phyloP scores from a whole-genome alignment of 1,140 invertebrate genomes.

The Venustaconcha ellipsiformis region DNA sequence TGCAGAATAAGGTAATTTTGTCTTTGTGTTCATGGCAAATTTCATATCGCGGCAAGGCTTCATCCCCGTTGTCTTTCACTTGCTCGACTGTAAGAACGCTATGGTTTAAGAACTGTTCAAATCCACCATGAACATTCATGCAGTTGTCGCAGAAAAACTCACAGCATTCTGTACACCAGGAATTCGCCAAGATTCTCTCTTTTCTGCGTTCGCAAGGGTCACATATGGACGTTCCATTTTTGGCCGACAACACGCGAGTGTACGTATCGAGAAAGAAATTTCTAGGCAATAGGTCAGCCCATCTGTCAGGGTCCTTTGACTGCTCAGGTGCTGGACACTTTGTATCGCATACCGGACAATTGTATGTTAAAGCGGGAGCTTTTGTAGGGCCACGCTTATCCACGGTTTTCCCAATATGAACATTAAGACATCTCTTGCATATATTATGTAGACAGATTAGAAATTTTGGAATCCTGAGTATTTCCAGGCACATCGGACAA shows the following conservation, averaged over 20 bases:
- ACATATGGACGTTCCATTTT: constrained; percentile 20
- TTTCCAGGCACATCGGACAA: constrained; percentile 21
- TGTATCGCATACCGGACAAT: constrained; percentile 21
- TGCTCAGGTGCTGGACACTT: constrained; percentile 9
- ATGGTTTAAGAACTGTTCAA: constrained; percentile 26
- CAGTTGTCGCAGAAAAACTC: constrained; percentile 29
- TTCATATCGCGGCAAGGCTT: constrained; percentile 22
- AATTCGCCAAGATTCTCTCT: constrained; percentile 20
- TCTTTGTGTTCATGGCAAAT: constrained; percentile 24
- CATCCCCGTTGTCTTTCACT: constrained; percentile 23
- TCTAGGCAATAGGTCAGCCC: constrained; percentile 24
- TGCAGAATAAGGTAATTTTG: constrained; percentile 25
- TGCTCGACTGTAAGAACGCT: constrained; percentile 22
- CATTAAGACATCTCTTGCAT: constrained; percentile 26
- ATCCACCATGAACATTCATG: constrained; percentile 27
- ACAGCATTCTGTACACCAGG: constrained; percentile 31
- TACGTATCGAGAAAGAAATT: constrained; percentile 29
- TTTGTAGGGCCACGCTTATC: not conserved
- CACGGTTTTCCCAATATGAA: constrained; percentile 9
- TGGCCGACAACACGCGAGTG: constrained; percentile 17
- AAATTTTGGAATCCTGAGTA: constrained; percentile 20
- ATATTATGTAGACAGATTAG: constrained; percentile 28
- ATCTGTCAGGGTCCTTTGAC: constrained; percentile 19
- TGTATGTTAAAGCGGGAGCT: constrained; percentile 1
- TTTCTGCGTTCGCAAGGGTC: constrained; percentile 22